These are phyloP conservation scores for Troides oblongomaculatus DNA, from an alignment of 2,888 invertebrate species.

Conservation along the genomic window DNA sequence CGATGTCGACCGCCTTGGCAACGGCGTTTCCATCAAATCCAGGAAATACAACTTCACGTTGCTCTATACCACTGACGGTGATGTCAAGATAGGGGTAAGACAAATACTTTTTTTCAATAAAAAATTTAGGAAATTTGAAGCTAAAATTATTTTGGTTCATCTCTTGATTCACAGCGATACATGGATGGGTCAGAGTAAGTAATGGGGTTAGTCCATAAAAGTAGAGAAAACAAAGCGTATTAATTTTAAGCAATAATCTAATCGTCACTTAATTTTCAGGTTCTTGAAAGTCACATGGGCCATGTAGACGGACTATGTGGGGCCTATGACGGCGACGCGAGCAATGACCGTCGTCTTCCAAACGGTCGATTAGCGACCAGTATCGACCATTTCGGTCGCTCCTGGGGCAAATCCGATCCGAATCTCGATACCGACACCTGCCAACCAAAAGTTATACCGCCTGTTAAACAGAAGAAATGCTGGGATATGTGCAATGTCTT, in stretches of 20 bases:
- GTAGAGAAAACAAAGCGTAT: no score
- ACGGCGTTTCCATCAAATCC: conserved; percentile 84
- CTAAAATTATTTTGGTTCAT: no score
- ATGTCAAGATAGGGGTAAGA: conserved; percentile 85
- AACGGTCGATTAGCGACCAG: conserved; percentile 82
- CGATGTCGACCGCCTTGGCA: conserved; percentile 84
- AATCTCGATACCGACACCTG: conserved; percentile 71
- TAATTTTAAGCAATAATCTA: no score
- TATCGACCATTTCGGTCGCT: conserved; percentile 86
- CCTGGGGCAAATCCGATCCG: conserved; percentile 84
- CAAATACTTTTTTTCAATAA: neutral
- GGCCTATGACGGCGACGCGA: conserved; percentile 82
- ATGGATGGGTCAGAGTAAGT: no score
- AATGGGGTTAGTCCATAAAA: no score
- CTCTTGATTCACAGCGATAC: no score
- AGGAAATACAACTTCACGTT: conserved; percentile 87
- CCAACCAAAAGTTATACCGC: conserved; percentile 81
- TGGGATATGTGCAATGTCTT: conserved; percentile 85
- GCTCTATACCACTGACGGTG: conserved; percentile 84
- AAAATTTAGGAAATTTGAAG: no score
- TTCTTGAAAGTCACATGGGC: conserved; percentile 79
- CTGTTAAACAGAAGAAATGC: conserved; percentile 81
- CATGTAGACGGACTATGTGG: conserved; percentile 90
- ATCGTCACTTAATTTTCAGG: conserved; percentile 46
- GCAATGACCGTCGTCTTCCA: conserved; percentile 86